Conservation (phyloP, 1,140 invertebrate genomes). For the Drosophila melanogaster region DNA sequence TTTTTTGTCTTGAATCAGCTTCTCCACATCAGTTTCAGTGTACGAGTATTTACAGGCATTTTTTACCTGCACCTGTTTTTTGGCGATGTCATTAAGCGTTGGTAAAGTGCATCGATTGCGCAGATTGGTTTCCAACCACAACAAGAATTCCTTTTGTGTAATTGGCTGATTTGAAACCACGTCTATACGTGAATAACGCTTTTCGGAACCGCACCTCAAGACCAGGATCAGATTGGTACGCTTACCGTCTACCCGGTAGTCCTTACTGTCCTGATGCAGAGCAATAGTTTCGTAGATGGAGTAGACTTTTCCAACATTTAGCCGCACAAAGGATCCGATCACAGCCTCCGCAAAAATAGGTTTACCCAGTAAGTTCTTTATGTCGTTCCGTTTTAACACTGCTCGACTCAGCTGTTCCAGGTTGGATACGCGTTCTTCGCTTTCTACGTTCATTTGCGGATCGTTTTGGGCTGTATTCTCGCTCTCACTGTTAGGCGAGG, state of each 20-base stretch:
- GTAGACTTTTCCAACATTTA: constrained; percentile 6
- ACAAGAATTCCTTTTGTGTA: constrained; percentile 12
- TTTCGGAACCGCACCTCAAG: constrained; percentile 9
- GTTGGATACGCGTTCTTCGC: background rate
- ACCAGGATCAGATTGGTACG: constrained; percentile 20
- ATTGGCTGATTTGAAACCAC: constrained; percentile 42
- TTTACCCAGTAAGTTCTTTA: constrained; percentile 43
- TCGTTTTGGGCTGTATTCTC: too few relatives aligned
- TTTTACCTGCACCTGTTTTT: constrained; percentile 37
- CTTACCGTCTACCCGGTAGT: constrained; percentile 22
- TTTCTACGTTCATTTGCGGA: too few relatives aligned
- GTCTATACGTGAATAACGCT: constrained; percentile 15
- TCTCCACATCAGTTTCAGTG: constrained; percentile 45
- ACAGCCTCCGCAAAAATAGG: constrained; percentile 46
- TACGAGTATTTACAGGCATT: constrained; percentile 18
- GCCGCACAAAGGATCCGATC: constrained; percentile 42
- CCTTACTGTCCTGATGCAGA: background rate
- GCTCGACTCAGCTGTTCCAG: constrained; percentile 13
- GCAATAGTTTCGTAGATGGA: constrained; percentile 21
- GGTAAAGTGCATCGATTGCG: background rate
- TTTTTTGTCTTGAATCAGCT: constrained; percentile 29
- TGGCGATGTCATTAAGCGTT: constrained; percentile 9
- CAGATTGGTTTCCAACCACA: constrained; percentile 4
- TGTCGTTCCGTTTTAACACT: constrained; percentile 36
- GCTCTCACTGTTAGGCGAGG: background rate